phyloP scores from a whole-genome alignment of 1,140 invertebrate species.

The Eubasilissa regina region DNA sequence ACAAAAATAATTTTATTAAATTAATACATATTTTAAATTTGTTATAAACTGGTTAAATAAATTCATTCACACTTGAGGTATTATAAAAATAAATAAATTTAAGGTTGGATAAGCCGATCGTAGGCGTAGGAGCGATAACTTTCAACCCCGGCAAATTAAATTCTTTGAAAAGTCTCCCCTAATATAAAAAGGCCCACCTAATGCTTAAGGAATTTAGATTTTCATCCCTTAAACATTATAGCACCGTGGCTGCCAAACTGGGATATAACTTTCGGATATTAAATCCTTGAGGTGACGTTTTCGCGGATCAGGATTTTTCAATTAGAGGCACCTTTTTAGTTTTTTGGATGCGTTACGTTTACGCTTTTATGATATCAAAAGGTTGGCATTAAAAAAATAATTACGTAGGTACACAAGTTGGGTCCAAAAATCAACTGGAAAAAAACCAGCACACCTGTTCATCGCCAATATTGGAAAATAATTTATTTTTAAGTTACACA shows the following conservation, averaged over 20 bases:
- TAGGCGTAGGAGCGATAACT: slow-evolving; percentile 1
- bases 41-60: too few relatives aligned
- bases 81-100: too few relatives aligned
- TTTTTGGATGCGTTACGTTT: neutral
- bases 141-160: slow-evolving; percentile 34
- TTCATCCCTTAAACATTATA: slow-evolving; percentile 16
- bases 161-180: slow-evolving; percentile 38
- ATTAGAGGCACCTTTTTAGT: neutral
- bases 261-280: slow-evolving; percentile 34
- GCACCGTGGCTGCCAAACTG: slow-evolving; percentile 14
- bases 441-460: too few relatives aligned
- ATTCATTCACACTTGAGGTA: too few relatives aligned
- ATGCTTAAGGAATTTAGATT: slow-evolving; percentile 36
- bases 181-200: slow-evolving; percentile 28
- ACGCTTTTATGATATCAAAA: neutral
- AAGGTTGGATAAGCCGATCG: too few relatives aligned
- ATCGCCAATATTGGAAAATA: too few relatives aligned
- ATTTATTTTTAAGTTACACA: too few relatives aligned
- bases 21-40: too few relatives aligned
- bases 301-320: slow-evolving; percentile 7
- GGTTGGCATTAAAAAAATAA: too few relatives aligned
- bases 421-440: too few relatives aligned
- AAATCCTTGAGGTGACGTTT: slow-evolving; percentile 24
- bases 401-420: too few relatives aligned
- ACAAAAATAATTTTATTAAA: too few relatives aligned